Conservation (phyloP, 2,113 vertebrate species). For the Kryptolebias marmoratus region DNA sequence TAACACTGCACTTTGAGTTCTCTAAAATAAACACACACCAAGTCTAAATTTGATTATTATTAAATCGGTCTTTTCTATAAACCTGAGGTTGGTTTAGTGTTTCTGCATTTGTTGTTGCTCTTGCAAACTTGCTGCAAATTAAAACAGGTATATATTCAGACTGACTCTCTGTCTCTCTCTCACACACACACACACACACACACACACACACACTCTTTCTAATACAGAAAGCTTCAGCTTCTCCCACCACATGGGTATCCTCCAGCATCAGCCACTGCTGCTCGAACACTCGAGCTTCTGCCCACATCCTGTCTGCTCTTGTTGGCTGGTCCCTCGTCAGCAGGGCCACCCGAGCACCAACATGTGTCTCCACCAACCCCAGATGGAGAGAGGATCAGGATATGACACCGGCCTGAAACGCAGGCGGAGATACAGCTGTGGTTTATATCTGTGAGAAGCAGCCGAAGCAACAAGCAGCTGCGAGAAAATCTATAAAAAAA, state of each 20-base stretch:
- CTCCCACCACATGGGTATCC: conserved; percentile 62
- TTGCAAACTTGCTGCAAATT: conserved; percentile 14
- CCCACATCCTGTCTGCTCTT: conserved; percentile 74
- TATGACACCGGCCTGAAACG: conserved; percentile 50
- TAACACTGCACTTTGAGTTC: too few relatives aligned
- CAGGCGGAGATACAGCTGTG: conserved; percentile 14
- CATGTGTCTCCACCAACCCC: conserved; percentile 60
- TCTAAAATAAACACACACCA: too few relatives aligned
- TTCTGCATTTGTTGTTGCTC: not conserved
- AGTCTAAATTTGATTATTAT: too few relatives aligned
- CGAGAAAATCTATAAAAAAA: not conserved
- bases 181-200: conserved; percentile 18
- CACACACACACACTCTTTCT: conserved; percentile 32
- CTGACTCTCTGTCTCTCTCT: conserved; percentile 13
- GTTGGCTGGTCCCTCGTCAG: conserved; percentile 62
- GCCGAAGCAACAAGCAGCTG: conserved; percentile 5
- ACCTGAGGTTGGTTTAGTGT: not conserved
- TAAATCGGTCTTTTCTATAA: too few relatives aligned
- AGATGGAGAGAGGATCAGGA: conserved; percentile 48
- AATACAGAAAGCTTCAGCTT: conserved; percentile 70
- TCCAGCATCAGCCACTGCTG: conserved; percentile 53
- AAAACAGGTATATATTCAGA: conserved; percentile 13
- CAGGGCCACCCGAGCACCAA: conserved; percentile 40
- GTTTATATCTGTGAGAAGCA: conserved; percentile 20
- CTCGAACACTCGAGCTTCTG: conserved; percentile 45